Conservation (phyloP, 2,888 invertebrate species). For the Epirrhoe alternata region DNA sequence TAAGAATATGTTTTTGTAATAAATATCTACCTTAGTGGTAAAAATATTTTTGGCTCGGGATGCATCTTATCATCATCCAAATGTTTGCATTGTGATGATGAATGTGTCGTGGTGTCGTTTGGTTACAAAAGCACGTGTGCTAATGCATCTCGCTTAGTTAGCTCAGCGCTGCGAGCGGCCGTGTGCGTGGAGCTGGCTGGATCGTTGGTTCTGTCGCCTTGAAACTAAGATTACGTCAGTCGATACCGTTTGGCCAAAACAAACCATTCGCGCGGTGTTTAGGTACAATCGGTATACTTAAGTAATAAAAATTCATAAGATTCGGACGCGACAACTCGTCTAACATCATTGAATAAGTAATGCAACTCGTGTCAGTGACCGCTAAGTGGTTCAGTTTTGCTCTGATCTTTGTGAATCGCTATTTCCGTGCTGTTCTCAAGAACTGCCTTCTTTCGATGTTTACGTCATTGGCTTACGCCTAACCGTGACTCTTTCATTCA, state of each 20-base stretch:
- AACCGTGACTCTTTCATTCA: slow-evolving; percentile 64
- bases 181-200: slow-evolving; percentile 44
- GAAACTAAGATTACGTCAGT: slow-evolving; percentile 74
- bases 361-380: slow-evolving; percentile 61
- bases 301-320: slow-evolving; percentile 28
- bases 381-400: slow-evolving; percentile 40
- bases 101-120: slow-evolving; percentile 41
- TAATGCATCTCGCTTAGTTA: slow-evolving; percentile 63
- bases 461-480: slow-evolving; percentile 70
- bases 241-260: slow-evolving; percentile 50
- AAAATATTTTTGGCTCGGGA: slow-evolving; percentile 29
- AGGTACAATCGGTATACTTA: slow-evolving; percentile 13
- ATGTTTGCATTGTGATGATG: slow-evolving; percentile 60
- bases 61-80: slow-evolving; percentile 44
- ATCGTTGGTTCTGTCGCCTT: slow-evolving; percentile 48
- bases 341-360: slow-evolving; percentile 31
- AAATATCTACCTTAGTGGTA: not conserved
- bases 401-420: slow-evolving; percentile 42
- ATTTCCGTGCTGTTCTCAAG: slow-evolving; percentile 58
- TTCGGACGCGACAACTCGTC: slow-evolving; percentile 29
- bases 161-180: slow-evolving; percentile 49
- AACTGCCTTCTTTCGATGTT: slow-evolving; percentile 59
- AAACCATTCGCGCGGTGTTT: slow-evolving; percentile 59
- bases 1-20: too few species aligned
- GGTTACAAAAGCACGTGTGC: slow-evolving; percentile 70